A percentile compares a stretch with the other conserved stretches of the same genome.
Evolutionary conservation across 2,113 vertebrate genomes (phyloP).

Genomic region (Petrocephalus microphthalmus): DNA sequence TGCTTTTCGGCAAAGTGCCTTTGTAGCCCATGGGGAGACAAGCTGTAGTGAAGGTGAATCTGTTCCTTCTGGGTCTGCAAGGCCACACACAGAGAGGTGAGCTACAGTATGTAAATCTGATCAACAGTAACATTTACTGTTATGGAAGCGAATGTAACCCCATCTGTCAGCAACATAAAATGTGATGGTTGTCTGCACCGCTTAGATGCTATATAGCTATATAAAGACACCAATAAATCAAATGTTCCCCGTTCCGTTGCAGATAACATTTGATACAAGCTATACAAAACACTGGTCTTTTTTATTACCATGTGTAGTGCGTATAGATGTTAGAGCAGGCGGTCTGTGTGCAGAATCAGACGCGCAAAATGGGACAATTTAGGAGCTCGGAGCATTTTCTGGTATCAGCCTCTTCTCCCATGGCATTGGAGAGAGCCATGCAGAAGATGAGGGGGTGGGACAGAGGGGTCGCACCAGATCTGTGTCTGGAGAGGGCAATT

Average conservation of each 20-base stretch:
- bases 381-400: background rate
- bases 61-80: background rate
- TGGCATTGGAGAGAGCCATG: background rate
- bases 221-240: background rate
- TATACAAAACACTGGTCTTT: background rate
- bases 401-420: background rate
- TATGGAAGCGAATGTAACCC: background rate
- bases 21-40: background rate
- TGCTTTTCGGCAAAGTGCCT: slow-evolving; percentile 21
- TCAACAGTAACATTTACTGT: background rate
- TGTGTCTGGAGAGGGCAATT: background rate
- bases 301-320: background rate
- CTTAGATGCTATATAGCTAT: background rate
- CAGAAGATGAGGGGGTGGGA: background rate
- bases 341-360: background rate
- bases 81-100: background rate
- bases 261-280: background rate
- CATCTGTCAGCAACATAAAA: slow-evolving; percentile 15
- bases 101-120: background rate
- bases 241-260: background rate
- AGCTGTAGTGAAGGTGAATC: slow-evolving; percentile 8
- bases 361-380: background rate
- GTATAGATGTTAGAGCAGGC: background rate
- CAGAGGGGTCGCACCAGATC: background rate
- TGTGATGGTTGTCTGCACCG: background rate